Evolutionary conservation across 2,888 invertebrate genomes (phyloP), one percentile per base, ranked within the genome.

Genomic region (Sarcophaga rosellei): DNA sequence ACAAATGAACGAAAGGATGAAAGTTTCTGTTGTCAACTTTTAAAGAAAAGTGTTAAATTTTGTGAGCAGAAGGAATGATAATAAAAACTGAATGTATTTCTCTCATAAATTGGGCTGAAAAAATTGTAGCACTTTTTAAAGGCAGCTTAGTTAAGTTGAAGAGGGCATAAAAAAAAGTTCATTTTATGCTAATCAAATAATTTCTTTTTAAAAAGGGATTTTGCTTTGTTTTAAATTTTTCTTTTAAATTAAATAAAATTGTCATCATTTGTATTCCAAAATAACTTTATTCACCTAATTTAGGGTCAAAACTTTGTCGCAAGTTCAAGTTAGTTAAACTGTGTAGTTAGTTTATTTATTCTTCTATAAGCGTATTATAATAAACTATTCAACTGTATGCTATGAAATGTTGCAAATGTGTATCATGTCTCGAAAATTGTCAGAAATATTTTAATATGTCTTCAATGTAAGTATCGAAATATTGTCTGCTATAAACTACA

Each of bases 1-100:
- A 35, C 20, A 68, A 21, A 70, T 25, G 57, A 11, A 73, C 11
- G 15, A n/a, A 73, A 61, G 23, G 63, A 12, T 72, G 35, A 73
- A 78, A 83, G 68, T 20, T 68, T 53, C 25, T 74, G 20, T 57
- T 74, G 78, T 74, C 78, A 74, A 62, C 78, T 78, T 53, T 77
- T 72, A 2, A 25, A 44, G 63, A 45, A 63, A 47, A 68, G 57
- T 47, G n/a, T 25, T 21, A 6, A 17, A 59, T 59, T 44, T 8
- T 35, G 35, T 11, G 11, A 62, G 57, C 57, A 25, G 35, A 20
- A 12, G 11, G 12, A 35, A 35, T 35, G 35, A 35, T 35, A 35
- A 35, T 35, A 35, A 35, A 35, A 35, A 35, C 1, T 25, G 35
- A 35, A 35, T 35, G 8, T 35, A 35, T 35, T 35, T 8, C 35